Percentiles rank a stretch among this genome's conserved stretches.
These are phyloP conservation scores for Oreochromis mossambicus DNA, from an alignment of 2,797 vertebrate genomes.

Conservation along the genomic window DNA sequence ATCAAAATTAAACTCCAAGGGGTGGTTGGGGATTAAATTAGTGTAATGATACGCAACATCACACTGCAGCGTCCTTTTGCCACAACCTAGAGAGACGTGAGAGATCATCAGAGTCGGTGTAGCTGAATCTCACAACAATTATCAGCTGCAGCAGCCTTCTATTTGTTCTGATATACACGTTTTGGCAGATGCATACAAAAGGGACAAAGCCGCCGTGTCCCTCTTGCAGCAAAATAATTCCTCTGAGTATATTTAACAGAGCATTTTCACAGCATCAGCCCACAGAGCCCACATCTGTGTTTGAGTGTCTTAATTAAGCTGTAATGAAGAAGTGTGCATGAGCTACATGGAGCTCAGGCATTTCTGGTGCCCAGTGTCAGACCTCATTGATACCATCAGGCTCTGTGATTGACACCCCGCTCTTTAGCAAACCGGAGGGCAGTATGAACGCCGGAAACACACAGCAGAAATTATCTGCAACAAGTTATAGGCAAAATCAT, in stretches of 20 bases:
- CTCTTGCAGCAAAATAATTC: background rate
- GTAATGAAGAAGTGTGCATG: constrained; percentile 42
- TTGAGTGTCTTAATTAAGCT: constrained; percentile 64
- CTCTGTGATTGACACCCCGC: constrained; percentile 51
- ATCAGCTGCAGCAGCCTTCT: constrained; percentile 16
- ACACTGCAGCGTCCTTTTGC: constrained; percentile 12
- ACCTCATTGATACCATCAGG: constrained; percentile 31
- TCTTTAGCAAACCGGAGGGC: constrained; percentile 25
- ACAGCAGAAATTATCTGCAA: constrained; percentile 7
- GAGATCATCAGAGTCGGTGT: background rate
- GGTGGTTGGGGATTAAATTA: constrained; percentile 23
- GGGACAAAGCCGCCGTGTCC: background rate
- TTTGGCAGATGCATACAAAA: constrained; percentile 25
- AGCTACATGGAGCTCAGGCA: constrained; percentile 39
- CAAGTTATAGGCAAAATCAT: background rate
- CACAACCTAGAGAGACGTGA: background rate
- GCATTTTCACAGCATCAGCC: constrained; percentile 44
- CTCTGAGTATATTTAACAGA: constrained; percentile 33
- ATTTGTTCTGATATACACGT: constrained; percentile 43
- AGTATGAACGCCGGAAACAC: background rate
- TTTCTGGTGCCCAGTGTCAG: constrained; percentile 42
- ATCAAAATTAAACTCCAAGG: constrained; percentile 20
- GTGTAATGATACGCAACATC: constrained; percentile 25
- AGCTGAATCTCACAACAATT: constrained; percentile 22
- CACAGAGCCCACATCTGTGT: constrained; percentile 40